Evolutionary conservation across 2,797 vertebrate species (phyloP).

Genomic region (Pseudocheirus occidentalis): DNA sequence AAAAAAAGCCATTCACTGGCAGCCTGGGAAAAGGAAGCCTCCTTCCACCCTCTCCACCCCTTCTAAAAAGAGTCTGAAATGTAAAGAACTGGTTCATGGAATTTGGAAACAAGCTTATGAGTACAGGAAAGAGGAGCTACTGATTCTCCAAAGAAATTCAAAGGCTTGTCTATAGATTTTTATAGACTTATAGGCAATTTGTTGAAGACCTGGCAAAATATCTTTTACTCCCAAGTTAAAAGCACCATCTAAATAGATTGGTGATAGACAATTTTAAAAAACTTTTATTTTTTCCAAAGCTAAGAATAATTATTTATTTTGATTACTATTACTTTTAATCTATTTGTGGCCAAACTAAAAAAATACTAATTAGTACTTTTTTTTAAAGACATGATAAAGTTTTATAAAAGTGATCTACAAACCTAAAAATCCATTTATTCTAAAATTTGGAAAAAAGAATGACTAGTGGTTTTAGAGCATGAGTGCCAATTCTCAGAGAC

Average conservation of each 20-base stretch:
- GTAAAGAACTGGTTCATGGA: constrained; percentile 61
- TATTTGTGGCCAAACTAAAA: constrained; percentile 18
- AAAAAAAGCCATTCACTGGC: background rate
- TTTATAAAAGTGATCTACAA: constrained; percentile 36
- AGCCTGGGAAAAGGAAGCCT: background rate
- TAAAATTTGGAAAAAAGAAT: background rate
- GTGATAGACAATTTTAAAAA: constrained; percentile 16
- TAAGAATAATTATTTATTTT: constrained; percentile 17
- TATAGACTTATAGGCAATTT: background rate
- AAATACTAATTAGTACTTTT: constrained; percentile 45
- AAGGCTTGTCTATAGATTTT: background rate
- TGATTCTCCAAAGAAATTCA: constrained; percentile 75
- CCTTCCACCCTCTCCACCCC: constrained; percentile 27
- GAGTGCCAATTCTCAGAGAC: constrained; percentile 13
- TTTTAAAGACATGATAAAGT: constrained; percentile 32
- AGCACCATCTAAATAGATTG: background rate
- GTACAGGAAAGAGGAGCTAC: constrained; percentile 71
- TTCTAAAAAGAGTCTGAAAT: constrained; percentile 58
- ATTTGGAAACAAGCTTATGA: constrained; percentile 60
- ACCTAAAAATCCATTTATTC: constrained; percentile 44
- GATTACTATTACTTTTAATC: background rate
- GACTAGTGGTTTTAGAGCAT: background rate
- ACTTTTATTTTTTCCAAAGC: constrained; percentile 22
- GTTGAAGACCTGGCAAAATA: background rate
- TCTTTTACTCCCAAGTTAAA: constrained; percentile 5